A percentile compares a stretch with the other conserved stretches of the same genome.
Conservation (phyloP, 2,888 invertebrate species). For the Scaptomyza polygonia region DNA sequence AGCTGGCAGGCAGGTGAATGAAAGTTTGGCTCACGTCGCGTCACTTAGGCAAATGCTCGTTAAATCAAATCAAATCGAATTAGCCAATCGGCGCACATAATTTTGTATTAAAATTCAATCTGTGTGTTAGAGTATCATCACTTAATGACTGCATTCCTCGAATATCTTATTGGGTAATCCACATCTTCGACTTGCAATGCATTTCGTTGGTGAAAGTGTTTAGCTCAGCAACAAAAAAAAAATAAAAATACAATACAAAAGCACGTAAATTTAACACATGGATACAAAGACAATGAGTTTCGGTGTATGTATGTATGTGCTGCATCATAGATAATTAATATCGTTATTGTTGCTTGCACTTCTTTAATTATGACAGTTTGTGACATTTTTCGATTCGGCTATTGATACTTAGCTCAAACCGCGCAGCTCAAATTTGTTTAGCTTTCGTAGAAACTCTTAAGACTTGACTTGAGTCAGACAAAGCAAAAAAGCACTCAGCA, state of each 20-base stretch:
- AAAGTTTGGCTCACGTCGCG: conserved; percentile 34
- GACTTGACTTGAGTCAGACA: conserved; percentile 10
- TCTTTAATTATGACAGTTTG: too few relatives aligned
- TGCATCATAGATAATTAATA: too few relatives aligned
- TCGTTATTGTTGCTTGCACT: too few relatives aligned
- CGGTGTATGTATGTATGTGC: too few relatives aligned
- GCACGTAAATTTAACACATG: too few relatives aligned
- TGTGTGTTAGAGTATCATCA: neutral
- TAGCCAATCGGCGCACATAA: neutral
- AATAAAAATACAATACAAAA: too few relatives aligned
- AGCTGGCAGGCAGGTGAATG: conserved; percentile 59
- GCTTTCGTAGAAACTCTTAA: conserved; percentile 31
- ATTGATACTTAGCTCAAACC: conserved; percentile 2
- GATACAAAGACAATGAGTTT: too few relatives aligned
- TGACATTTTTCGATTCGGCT: too few relatives aligned
- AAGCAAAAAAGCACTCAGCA: neutral
- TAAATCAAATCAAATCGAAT: conserved; percentile 17
- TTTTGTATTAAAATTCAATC: conserved; percentile 4
- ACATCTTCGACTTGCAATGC: conserved; percentile 19
- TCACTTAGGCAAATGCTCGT: conserved; percentile 19
- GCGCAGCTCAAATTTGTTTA: conserved; percentile 32
- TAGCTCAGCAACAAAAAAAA: conserved; percentile 21
- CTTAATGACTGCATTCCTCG: conserved; percentile 26
- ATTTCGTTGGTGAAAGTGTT: conserved; percentile 62
- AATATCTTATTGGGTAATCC: conserved; percentile 27